Evolutionary conservation across 2,797 vertebrate genomes (phyloP), one percentile per base, ranked within the genome.

Genomic region (Spheniscus humboldti): DNA sequence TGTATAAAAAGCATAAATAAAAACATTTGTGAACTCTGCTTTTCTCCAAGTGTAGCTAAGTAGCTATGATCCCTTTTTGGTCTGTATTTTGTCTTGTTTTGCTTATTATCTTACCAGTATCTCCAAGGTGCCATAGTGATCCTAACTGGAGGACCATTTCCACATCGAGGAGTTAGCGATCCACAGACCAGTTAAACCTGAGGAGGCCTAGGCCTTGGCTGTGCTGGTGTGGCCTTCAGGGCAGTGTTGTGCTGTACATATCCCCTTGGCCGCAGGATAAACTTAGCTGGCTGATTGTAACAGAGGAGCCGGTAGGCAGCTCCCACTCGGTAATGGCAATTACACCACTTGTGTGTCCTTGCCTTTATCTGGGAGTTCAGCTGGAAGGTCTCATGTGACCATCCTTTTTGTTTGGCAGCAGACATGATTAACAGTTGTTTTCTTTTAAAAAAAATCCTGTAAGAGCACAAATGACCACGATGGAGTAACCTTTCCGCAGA

Each of bases 1-100:
- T 91, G 30, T 94, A 59, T 69, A 91, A 90, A 88, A 91, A 69
- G 11, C 52, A 88, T 90, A 52, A 94, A 86, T 96, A 94, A 96
- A 95, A 80, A 17, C 10, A 68, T 8, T 37, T 5, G 11, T 62
- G 57, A 92, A 80, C 68, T 80, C 30, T 66, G 11, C 24, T 75
- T 89, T 90, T 79, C n/a, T 95, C 52, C 8, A 64, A 62, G 28
- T 18, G 30, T 77, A n/a, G 22, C 13, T n/a, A 69, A 69, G 16
- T 77, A 62, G 39, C 31, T 39, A 3, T n/a, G 6, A 50, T 75
- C 23, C 43, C 20, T 76, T 63, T 82, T 63, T 41, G 25, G 41
- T 72, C 25, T 79, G 0, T 60, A 30, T 27, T 30, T 83, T 90
- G 31, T 47, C 18, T 79, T 48, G 13, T 62, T 78, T 64, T 3